Percentiles rank a stretch among this genome's conserved stretches.
Evolutionary conservation across 2,797 vertebrate species (phyloP).

Genomic region (Dallia pectoralis): DNA sequence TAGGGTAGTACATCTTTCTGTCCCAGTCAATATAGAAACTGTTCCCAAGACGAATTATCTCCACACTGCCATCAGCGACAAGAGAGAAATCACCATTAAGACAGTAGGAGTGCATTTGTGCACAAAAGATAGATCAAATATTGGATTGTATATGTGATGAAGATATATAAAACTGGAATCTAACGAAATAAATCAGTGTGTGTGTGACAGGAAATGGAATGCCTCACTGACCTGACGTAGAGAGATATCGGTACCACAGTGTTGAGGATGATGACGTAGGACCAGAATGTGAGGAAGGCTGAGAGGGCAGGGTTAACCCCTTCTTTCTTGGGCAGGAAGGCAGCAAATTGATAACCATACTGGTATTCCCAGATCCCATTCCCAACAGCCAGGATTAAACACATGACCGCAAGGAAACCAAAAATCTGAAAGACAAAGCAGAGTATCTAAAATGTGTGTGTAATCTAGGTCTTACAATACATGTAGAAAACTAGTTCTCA

Average conservation of each 20-base stretch:
- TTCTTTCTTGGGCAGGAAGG: constrained; percentile 79
- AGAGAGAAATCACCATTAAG: constrained; percentile 5
- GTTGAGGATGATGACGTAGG: constrained; percentile 94
- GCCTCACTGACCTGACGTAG: constrained; percentile 84
- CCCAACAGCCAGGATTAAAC: constrained; percentile 82
- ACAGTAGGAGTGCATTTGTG: not conserved
- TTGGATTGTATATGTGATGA: no score
- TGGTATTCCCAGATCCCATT: constrained; percentile 85
- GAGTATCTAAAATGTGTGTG: not conserved
- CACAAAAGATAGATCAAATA: not conserved
- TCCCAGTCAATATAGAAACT: constrained; percentile 96
- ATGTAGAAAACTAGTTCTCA: no score
- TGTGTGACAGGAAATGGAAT: no score
- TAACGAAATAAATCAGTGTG: no score
- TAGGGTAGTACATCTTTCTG: constrained; percentile 88
- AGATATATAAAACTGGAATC: no score
- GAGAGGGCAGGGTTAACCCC: constrained; percentile 73
- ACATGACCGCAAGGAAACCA: constrained; percentile 82
- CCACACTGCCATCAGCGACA: constrained; percentile 73
- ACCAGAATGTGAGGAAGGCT: constrained; percentile 88
- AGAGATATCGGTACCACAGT: constrained; percentile 95
- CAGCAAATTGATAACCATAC: constrained; percentile 80
- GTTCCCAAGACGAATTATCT: constrained; percentile 92
- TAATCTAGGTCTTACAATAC: not conserved
- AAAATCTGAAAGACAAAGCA: constrained; percentile 79